A percentile compares a stretch with the other conserved stretches of the same genome.
These are phyloP conservation scores for Tethya wilhelma DNA, from an alignment of 37 sponge, comb jelly and placozoan species.

Conservation along the genomic window DNA sequence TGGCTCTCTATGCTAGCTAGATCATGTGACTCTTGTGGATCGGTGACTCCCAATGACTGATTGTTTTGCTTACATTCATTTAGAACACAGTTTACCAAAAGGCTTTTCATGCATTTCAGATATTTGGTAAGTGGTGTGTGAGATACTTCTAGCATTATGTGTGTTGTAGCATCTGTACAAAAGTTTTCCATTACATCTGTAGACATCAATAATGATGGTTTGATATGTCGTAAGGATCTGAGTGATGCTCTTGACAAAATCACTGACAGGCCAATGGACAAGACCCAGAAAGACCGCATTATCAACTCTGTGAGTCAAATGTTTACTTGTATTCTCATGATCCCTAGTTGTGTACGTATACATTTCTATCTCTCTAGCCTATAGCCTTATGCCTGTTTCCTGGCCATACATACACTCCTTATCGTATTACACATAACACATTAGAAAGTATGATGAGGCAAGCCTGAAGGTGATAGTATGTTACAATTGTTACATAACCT, in stretches of 20 bases:
- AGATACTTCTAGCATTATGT: neutral
- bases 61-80: neutral
- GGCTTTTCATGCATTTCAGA: conserved; percentile 68
- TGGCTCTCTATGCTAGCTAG: no score
- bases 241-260: conserved; percentile 54
- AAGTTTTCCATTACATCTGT: neutral
- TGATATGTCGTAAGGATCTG: conserved; percentile 62
- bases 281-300: conserved; percentile 19
- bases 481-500: no score
- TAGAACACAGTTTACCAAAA: conserved; percentile 60
- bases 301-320: conserved; percentile 43
- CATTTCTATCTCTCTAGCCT: no score
- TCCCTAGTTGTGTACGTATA: no score
- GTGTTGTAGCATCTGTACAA: neutral
- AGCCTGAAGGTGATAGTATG: no score
- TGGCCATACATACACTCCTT: neutral
- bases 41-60: no score
- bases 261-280: conserved; percentile 21
- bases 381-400: no score
- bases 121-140: conserved; percentile 61
- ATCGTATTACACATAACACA: neutral
- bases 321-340: no score
- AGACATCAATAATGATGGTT: conserved; percentile 75
- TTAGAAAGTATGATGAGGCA: neutral
- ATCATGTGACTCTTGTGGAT: no score